A percentile compares a stretch with the other conserved stretches of the same genome.
phyloP scores from a whole-genome alignment of 2,888 invertebrate species.

The Meiosimyza decipiens region DNA sequence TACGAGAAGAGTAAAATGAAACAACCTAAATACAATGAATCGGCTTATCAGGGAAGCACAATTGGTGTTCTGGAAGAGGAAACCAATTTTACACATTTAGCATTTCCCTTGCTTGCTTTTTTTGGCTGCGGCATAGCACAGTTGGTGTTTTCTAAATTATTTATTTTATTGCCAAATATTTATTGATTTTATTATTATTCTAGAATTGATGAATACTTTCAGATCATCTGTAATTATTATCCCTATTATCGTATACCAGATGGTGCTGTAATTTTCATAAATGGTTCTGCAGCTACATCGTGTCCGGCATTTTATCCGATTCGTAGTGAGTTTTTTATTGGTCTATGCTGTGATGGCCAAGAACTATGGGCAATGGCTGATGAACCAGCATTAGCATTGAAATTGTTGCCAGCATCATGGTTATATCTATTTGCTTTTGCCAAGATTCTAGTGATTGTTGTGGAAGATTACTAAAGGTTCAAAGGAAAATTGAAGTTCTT shows the following conservation, averaged over 20 bases:
- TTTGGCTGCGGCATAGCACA: slow-evolving; percentile 44
- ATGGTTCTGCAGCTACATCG: background rate
- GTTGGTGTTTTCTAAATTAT: slow-evolving; percentile 15
- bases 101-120: slow-evolving; percentile 13
- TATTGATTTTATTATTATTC: too few relatives aligned
- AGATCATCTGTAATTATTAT: slow-evolving; percentile 27
- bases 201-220: slow-evolving; percentile 17
- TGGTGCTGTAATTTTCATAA: background rate
- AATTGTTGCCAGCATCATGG: too few relatives aligned
- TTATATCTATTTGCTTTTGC: too few relatives aligned
- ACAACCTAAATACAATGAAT: slow-evolving; percentile 5
- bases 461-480: too few relatives aligned
- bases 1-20: slow-evolving; percentile 32
- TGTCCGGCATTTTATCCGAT: slow-evolving; percentile 26
- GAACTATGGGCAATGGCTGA: background rate
- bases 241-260: slow-evolving; percentile 16
- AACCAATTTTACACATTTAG: slow-evolving; percentile 43
- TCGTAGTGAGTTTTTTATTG: background rate
- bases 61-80: slow-evolving; percentile 32
- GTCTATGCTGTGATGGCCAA: slow-evolving; percentile 2
- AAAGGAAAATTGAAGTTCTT: too few relatives aligned
- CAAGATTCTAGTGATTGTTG: too few relatives aligned
- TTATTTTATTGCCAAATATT: too few relatives aligned
- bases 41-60: background rate
- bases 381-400: too few relatives aligned